Base-by-base conservation (phyloP, 2,113 vertebrate species). In the Platanista minor region DNA sequence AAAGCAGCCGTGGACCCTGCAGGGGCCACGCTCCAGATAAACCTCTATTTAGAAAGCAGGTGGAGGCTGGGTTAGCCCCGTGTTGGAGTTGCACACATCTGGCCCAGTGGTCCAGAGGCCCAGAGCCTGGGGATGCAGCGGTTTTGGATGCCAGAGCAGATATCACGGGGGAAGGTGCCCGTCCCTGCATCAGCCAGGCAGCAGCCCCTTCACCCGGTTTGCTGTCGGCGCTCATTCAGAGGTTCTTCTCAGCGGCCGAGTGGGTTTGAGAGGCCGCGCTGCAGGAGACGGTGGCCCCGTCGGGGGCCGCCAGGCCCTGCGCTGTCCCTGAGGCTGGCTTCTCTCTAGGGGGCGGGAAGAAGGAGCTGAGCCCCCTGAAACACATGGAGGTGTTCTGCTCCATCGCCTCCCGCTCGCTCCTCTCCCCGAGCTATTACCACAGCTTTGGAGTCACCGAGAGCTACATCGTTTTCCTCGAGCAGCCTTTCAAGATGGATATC, bases 401-500 rank as follows among this genome's bases (percentile, higher is more conserved):
- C 18, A 97, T 99, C 49, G 98, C 99, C 6, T 98, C 99, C 43
- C 98, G 97, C n/a, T 99, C 99, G 29, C 96, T 98, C 18, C 97
- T 99, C 21, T 99, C 98, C 43, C 99, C 99, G 1, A 99, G 99
- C 97, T 99, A 99, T 98, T 99, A 98, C 98, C 99, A 99, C 98
- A 99, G 99, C 98, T 99, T 99, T 43, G 99, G 99, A 17, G 94
- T 99, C 98, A 99, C 99, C 0, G 98, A 99, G 61, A 99, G 99
- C 98, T 99, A 99, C 97, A 95, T 99, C 10, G 13, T 99, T 83
- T 99, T 99, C 31, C 80, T 99, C 43, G 99, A 99, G 97, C 99
- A 99, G 98, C 99, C 99, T 0, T 99, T 99, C 93, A 99, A 98
- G 93, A 78, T 99, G 96, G 99, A 99, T 96, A 98, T 99, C 17